A percentile compares a stretch with the other conserved stretches of the same genome.
Conservation (phyloP, 2,888 invertebrate species). For the Trimorus sp. region DNA sequence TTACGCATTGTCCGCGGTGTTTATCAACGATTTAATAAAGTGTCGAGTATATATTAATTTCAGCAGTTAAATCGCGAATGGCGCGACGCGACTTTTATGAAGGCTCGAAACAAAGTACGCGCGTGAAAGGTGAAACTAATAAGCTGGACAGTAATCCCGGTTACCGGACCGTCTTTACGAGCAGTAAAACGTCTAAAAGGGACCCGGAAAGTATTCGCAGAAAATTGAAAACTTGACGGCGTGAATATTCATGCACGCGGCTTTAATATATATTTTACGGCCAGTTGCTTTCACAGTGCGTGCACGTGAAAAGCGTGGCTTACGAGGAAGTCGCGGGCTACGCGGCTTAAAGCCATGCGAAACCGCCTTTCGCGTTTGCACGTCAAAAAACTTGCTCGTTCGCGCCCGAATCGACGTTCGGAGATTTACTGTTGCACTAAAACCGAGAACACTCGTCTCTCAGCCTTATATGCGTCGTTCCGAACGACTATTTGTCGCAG, state of each 20-base stretch:
- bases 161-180: constrained; percentile 74
- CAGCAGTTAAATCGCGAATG: constrained; percentile 61
- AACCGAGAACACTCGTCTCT: not conserved
- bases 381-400: constrained; percentile 10
- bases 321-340: constrained; percentile 66
- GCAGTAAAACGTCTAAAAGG: constrained; percentile 78
- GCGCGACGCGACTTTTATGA: constrained; percentile 61
- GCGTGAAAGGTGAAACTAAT: constrained; percentile 73
- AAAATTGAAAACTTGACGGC: constrained; percentile 80
- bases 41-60: constrained; percentile 62
- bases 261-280: constrained; percentile 79
- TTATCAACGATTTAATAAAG: constrained; percentile 65
- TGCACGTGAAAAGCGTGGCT: constrained; percentile 69
- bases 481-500: constrained; percentile 31
- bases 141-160: constrained; percentile 73
- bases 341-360: constrained; percentile 55
- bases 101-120: constrained; percentile 61
- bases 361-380: constrained; percentile 58
- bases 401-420: no score
- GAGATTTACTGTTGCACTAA: no score
- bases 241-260: constrained; percentile 78
- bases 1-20: constrained; percentile 33
- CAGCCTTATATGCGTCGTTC: constrained; percentile 8
- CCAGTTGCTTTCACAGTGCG: constrained; percentile 69
- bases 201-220: constrained; percentile 77